Conservation (phyloP, 2,888 invertebrate species). For the Rhamnusium bicolor region DNA sequence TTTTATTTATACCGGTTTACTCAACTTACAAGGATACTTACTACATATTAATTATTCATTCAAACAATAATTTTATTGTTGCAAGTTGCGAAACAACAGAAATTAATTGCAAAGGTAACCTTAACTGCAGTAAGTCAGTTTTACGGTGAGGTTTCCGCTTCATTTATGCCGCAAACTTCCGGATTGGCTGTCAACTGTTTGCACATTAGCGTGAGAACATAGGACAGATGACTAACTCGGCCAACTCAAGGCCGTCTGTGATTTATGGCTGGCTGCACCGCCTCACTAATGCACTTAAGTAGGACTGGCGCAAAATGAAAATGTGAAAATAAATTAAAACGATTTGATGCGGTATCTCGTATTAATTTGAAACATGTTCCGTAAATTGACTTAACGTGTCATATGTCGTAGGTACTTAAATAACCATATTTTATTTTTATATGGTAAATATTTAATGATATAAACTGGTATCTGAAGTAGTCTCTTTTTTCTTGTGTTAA, state of each 20-base stretch:
- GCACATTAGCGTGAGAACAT: slow-evolving; percentile 51
- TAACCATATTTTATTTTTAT: slow-evolving; percentile 37
- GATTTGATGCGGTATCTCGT: slow-evolving; percentile 48
- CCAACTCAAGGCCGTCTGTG: slow-evolving; percentile 59
- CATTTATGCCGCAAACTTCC: slow-evolving; percentile 46
- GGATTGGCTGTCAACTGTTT: slow-evolving; percentile 49
- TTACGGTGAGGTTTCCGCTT: slow-evolving; percentile 47
- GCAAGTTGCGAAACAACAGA: slow-evolving; percentile 23
- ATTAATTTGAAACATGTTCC: slow-evolving; percentile 55
- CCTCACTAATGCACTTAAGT: slow-evolving; percentile 49
- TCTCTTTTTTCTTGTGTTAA: slow-evolving; percentile 20
- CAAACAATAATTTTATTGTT: slow-evolving; percentile 25
- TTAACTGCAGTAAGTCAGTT: slow-evolving; percentile 40
- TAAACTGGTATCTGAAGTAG: slow-evolving; percentile 27
- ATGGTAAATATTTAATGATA: slow-evolving; percentile 25
- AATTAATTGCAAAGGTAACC: slow-evolving; percentile 34
- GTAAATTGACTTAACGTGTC: slow-evolving; percentile 58
- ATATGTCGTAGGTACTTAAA: slow-evolving; percentile 37
- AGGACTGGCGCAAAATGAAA: slow-evolving; percentile 30
- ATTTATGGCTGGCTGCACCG: slow-evolving; percentile 54
- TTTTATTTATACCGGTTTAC: neutral
- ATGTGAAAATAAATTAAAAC: slow-evolving; percentile 37
- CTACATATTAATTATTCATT: slow-evolving; percentile 19
- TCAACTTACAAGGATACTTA: slow-evolving; percentile 10
- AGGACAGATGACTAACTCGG: slow-evolving; percentile 58